phyloP scores from a whole-genome alignment of 2,797 vertebrate genomes.

The Nyctalus aviator region DNA sequence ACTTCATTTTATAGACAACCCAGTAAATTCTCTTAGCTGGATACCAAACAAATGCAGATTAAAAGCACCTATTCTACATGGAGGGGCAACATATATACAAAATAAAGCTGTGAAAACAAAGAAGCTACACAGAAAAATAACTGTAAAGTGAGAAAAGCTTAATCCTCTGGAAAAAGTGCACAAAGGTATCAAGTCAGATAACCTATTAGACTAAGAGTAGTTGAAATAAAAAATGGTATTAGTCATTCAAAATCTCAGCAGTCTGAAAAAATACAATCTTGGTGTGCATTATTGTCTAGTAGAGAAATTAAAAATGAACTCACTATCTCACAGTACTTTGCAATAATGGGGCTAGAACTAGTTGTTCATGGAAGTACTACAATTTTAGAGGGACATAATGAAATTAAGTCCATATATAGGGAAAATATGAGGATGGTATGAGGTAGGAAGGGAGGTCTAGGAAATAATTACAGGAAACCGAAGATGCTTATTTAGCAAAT shows the following conservation, averaged over 20 bases:
- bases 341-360: neutral
- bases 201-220: neutral
- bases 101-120: neutral
- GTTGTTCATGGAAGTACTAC: neutral
- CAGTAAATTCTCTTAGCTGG: neutral
- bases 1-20: neutral
- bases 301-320: neutral
- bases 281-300: neutral
- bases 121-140: neutral
- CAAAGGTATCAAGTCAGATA: neutral
- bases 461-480: conserved; percentile 15
- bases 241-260: neutral
- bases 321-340: neutral
- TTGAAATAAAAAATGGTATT: neutral
- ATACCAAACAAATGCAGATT: neutral
- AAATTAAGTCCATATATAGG: neutral
- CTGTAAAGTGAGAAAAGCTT: neutral
- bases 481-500: neutral
- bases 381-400: neutral
- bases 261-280: neutral
- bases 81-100: neutral
- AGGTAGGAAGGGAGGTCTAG: neutral
- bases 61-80: neutral
- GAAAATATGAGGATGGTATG: neutral
- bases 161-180: neutral